Base-by-base conservation (phyloP, 2,797 vertebrate species). In the Oreonectes daqikongensis region DNA sequence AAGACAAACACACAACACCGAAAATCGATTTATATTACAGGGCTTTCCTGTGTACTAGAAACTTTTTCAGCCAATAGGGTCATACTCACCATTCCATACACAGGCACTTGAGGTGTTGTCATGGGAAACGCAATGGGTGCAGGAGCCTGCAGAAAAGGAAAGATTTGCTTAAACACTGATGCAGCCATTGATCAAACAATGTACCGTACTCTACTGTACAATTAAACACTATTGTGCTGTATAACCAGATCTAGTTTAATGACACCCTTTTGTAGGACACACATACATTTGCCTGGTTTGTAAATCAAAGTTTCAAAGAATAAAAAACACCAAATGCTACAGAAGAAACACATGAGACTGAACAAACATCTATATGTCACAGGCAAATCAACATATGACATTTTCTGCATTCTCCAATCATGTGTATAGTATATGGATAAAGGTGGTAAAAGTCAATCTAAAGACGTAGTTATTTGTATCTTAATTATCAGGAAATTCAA, bases 41-140 rank as follows among this genome's bases (percentile, higher is more conserved):
- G 20, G 10, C 52, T 53, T 52, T 52, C 6, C 15, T 15, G 38
- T 40, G 15, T 12, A 44, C 42, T 15, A 50, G 18, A 50, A 7
- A 20, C 18, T 2, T 50, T 2, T 50, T 55, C 52, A 60, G 14
- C 5, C 12, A 60, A 15, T 48, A 10, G 14, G 18, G 4, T 15
- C 50, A 42, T 63, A 70, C 94, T 94, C 89, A 97, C 95, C 95
- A 97, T 95, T 94, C 95, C 94, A 90, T 95, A 96, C 83, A 95
- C 89, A 95, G 95, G 95, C 94, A 96, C 94, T 96, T 97, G 95
- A 85, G 95, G 93, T 89, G 95, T 93, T 84, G 93, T 93, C 92
- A 95, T 86, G 82, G 95, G 94, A 86, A 94, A 96, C 40, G 93
- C 83, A 83, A 95, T 89, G 70, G 95, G 93, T 86, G 95, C 92